Conservation (phyloP, 2,888 invertebrate species). For the Platerodrilus igneus region DNA sequence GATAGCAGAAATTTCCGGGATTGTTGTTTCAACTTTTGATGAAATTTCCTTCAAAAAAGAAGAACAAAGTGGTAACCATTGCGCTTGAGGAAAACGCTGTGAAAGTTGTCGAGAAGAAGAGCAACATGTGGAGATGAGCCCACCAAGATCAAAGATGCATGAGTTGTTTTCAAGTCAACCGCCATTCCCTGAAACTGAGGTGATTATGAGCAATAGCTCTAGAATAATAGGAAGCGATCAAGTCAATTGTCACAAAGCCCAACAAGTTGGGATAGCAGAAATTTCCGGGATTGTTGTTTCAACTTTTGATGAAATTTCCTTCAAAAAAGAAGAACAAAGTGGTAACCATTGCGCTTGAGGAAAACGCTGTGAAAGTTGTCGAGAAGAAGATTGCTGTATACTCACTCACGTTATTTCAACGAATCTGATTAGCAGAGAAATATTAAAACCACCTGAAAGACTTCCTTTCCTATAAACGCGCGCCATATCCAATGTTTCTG, state of each 20-base stretch:
- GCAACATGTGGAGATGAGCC: too few relatives aligned
- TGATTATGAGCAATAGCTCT: slow-evolving; percentile 5
- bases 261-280: slow-evolving; percentile 3
- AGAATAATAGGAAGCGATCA: slow-evolving; percentile 1
- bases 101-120: too few relatives aligned
- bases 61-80: too few relatives aligned
- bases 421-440: slow-evolving; percentile 3
- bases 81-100: too few relatives aligned
- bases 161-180: slow-evolving; percentile 5
- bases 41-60: too few relatives aligned
- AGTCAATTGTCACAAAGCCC: slow-evolving; percentile 5
- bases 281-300: not conserved
- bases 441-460: not conserved
- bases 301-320: slow-evolving; percentile 5
- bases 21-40: too few relatives aligned
- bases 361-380: slow-evolving; percentile 3
- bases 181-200: not conserved
- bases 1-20: too few relatives aligned
- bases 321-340: slow-evolving; percentile 3
- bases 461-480: slow-evolving; percentile 1
- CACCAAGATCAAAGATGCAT: too few relatives aligned
- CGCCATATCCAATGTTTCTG: slow-evolving; percentile 1
- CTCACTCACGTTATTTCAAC: too few relatives aligned
- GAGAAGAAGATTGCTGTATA: too few relatives aligned
- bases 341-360: slow-evolving; percentile 5